phyloP scores from a whole-genome alignment of 23 tunicate species.

The Halocynthia aurantium region DNA sequence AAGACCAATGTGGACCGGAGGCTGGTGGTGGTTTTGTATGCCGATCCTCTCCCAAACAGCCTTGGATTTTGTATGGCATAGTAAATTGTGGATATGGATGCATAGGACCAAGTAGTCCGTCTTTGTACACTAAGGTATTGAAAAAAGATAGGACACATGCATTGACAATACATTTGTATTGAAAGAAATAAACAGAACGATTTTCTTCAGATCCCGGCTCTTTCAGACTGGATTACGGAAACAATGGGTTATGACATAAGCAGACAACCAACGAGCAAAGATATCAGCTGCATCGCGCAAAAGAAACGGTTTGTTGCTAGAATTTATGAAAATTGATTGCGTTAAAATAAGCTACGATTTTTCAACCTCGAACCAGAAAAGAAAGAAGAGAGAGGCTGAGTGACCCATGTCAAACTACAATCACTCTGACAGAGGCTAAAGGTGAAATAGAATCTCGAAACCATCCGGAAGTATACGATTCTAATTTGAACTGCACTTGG shows the following conservation, averaged over 20 bases:
- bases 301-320: neutral
- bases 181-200: neutral
- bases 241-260: neutral
- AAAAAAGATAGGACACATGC: neutral
- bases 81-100: conserved; percentile 9
- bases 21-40: conserved; percentile 13
- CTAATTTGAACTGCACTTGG: conserved; percentile 1
- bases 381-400: neutral
- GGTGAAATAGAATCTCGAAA: neutral
- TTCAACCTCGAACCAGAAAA: no score
- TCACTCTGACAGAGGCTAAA: neutral
- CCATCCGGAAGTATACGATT: neutral
- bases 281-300: neutral
- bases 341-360: neutral
- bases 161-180: no score
- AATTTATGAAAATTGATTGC: neutral
- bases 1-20: conserved; percentile 11
- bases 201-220: neutral
- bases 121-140: conserved; percentile 7
- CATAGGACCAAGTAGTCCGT: conserved; percentile 5
- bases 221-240: conserved; percentile 11
- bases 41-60: neutral
- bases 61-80: conserved; percentile 12
- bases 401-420: neutral
- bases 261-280: neutral